Evolutionary conservation across 2,797 vertebrate genomes (phyloP).

Genomic region (Podarcis siculus): DNA sequence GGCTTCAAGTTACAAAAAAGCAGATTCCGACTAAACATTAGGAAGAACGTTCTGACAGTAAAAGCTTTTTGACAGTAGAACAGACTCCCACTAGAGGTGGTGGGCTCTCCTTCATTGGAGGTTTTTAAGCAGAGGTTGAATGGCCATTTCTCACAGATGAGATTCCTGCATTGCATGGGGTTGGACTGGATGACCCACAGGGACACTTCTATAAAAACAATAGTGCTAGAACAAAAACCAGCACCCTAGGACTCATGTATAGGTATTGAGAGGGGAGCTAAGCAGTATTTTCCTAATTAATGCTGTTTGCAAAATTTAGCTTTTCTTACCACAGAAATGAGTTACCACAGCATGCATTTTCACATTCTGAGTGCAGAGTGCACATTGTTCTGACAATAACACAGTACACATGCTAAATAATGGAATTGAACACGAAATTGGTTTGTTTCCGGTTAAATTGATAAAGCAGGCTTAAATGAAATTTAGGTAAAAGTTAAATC

Average conservation of each 20-base stretch:
- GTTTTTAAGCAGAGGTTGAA: no score
- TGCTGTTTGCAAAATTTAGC: background rate
- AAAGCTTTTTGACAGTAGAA: no score
- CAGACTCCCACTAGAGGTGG: no score
- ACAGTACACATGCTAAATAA: background rate
- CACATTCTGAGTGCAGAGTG: background rate
- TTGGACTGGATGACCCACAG: no score
- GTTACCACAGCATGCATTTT: background rate
- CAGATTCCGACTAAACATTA: no score
- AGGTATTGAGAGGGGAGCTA: background rate
- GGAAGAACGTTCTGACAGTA: no score
- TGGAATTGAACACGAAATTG: background rate
- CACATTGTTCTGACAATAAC: background rate
- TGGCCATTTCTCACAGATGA: no score
- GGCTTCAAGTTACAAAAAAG: no score
- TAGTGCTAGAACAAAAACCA: background rate
- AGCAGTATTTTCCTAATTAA: background rate
- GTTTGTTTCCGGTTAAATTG: background rate
- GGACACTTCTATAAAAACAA: background rate
- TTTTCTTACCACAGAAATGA: background rate
- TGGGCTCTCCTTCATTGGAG: no score
- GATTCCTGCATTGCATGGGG: no score
- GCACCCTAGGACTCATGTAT: background rate
- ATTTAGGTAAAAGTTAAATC: background rate
- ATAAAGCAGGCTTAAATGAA: background rate